Evolutionary conservation across 2,888 invertebrate species (phyloP).

Genomic region (Phaonia tiefii): DNA sequence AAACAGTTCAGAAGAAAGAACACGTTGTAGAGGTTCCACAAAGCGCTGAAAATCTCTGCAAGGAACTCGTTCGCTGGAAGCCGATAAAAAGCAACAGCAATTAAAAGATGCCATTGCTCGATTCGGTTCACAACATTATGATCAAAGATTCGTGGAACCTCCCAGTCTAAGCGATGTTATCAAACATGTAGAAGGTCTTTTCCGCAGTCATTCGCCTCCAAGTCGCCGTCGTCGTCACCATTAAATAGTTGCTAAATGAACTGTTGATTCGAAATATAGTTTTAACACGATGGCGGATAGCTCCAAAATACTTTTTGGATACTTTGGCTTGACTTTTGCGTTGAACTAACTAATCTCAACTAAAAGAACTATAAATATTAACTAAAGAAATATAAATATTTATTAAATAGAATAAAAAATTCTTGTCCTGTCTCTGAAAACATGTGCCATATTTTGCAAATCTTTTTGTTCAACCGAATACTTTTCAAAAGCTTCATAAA

Average conservation of each 20-base stretch:
- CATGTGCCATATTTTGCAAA: no score
- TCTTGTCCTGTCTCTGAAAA: no score
- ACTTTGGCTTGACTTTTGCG: no score
- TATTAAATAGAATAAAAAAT: no score
- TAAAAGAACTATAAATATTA: no score
- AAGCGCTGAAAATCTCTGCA: conserved; percentile 25
- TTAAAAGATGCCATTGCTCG: conserved; percentile 12
- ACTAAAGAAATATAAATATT: no score
- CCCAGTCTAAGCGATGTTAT: neutral
- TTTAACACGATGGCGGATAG: neutral
- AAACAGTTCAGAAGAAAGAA: conserved; percentile 27
- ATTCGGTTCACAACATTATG: neutral
- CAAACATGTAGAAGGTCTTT: conserved; percentile 1
- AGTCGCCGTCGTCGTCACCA: conserved; percentile 12
- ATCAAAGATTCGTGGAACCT: neutral
- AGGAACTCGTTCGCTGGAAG: neutral
- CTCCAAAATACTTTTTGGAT: no score
- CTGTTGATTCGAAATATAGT: neutral
- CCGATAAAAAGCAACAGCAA: conserved; percentile 2
- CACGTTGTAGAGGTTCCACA: conserved; percentile 4
- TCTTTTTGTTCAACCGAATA: no score
- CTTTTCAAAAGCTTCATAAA: no score
- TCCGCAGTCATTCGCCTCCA: neutral
- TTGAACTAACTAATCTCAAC: no score
- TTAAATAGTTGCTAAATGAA: neutral